A percentile compares a stretch with the other conserved stretches of the same genome.
Evolutionary conservation across 1,140 invertebrate species (phyloP).

Genomic region (Temnothorax curvispinosus): DNA sequence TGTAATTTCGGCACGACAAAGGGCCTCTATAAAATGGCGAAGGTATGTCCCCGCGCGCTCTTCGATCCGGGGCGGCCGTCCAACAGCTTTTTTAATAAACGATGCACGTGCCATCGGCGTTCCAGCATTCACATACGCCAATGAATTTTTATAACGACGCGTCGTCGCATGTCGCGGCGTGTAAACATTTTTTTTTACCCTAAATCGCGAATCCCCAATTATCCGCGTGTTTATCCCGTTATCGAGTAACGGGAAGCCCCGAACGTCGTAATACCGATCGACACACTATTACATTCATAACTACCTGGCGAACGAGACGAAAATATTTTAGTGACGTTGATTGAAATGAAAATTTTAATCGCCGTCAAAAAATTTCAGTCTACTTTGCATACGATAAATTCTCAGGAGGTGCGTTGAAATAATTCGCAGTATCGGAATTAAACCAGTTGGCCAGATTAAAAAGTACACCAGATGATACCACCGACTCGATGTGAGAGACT

Average conservation of each 20-base stretch:
- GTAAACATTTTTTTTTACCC: constrained; percentile 40
- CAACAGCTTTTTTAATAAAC: constrained; percentile 72
- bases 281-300: constrained; percentile 50
- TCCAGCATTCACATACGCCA: constrained; percentile 59
- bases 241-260: constrained; percentile 54
- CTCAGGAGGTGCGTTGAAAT: neutral
- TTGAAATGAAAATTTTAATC: constrained; percentile 54
- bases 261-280: constrained; percentile 56
- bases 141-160: constrained; percentile 61
- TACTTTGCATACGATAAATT: constrained; percentile 51
- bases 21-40: constrained; percentile 71
- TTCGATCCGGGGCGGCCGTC: constrained; percentile 64
- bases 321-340: constrained; percentile 36
- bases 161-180: constrained; percentile 51
- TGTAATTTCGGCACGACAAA: constrained; percentile 84
- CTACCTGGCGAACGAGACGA: constrained; percentile 24
- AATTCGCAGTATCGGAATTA: constrained; percentile 5
- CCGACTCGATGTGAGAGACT: neutral
- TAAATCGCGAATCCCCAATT: constrained; percentile 62
- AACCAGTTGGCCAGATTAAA: neutral
- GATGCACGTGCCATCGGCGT: constrained; percentile 66
- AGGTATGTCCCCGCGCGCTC: constrained; percentile 78
- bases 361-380: constrained; percentile 32
- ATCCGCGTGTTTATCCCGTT: constrained; percentile 60
- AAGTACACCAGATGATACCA: neutral